A percentile compares a stretch with the other conserved stretches of the same genome.
phyloP scores from a whole-genome alignment of 2,888 invertebrate genomes.

The Azorinus chamasolen region DNA sequence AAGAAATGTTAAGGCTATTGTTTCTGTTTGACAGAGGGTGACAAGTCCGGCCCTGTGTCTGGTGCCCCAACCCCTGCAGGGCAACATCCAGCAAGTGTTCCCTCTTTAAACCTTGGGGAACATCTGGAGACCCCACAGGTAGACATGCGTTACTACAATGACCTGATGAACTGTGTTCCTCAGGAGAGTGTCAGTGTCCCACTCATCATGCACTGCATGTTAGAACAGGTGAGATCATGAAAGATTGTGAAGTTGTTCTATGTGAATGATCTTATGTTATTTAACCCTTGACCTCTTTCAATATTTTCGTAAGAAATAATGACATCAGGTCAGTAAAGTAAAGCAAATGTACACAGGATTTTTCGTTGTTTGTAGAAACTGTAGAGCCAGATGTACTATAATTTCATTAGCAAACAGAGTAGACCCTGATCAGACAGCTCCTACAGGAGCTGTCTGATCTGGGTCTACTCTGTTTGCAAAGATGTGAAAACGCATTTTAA shows the following conservation, averaged over 20 bases:
- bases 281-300: background rate
- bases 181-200: constrained; percentile 85
- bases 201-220: constrained; percentile 84
- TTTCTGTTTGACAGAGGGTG: constrained; percentile 52
- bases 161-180: constrained; percentile 84
- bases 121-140: constrained; percentile 68
- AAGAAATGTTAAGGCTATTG: too few relatives aligned
- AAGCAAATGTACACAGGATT: too few relatives aligned
- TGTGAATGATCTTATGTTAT: background rate
- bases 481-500: too few relatives aligned
- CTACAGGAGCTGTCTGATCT: too few relatives aligned
- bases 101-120: constrained; percentile 62
- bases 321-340: too few relatives aligned
- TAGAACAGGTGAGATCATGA: constrained; percentile 72
- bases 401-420: too few relatives aligned
- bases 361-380: too few relatives aligned
- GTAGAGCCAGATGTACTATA: too few relatives aligned
- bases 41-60: constrained; percentile 62
- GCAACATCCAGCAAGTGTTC: constrained; percentile 59
- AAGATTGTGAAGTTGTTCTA: too few relatives aligned
- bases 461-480: too few relatives aligned
- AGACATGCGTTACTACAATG: constrained; percentile 86
- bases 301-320: too few relatives aligned
- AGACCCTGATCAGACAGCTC: too few relatives aligned
- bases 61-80: constrained; percentile 69